Conservation (phyloP, 1,140 invertebrate genomes). For the Eumeta japonica region DNA sequence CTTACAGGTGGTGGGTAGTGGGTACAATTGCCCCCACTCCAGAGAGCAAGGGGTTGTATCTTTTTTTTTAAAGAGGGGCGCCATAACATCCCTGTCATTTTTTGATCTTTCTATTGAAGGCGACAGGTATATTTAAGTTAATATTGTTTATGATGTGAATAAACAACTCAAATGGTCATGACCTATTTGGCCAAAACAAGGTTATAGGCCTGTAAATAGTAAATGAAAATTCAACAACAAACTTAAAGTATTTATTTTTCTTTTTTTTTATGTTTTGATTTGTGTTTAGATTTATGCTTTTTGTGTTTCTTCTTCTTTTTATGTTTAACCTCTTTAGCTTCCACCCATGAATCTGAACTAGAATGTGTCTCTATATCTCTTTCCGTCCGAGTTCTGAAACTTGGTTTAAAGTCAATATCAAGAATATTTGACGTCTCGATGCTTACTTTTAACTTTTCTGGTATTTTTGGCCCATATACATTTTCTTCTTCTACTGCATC, state of each 20-base stretch:
- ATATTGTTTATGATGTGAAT: too few relatives aligned
- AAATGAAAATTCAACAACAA: too few relatives aligned
- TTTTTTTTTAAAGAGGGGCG: too few relatives aligned
- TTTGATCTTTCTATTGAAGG: too few relatives aligned
- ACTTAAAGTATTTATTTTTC: constrained; percentile 22
- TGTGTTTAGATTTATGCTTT: constrained; percentile 44
- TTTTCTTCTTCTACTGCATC: constrained; percentile 13
- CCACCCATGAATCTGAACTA: constrained; percentile 47
- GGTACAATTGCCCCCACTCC: too few relatives aligned
- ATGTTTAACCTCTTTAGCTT: constrained; percentile 32
- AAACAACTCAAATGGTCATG: too few relatives aligned
- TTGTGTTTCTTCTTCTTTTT: constrained; percentile 44
- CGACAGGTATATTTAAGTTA: too few relatives aligned
- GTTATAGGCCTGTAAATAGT: too few relatives aligned
- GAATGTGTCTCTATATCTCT: constrained; percentile 19
- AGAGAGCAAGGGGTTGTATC: too few relatives aligned
- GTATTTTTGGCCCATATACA: constrained; percentile 61
- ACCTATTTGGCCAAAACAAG: too few relatives aligned
- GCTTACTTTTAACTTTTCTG: constrained; percentile 40
- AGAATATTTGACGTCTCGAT: constrained; percentile 2
- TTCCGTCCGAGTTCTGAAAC: constrained; percentile 22
- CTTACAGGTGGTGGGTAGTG: too few relatives aligned
- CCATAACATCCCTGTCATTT: too few relatives aligned
- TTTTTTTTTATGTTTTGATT: constrained; percentile 45
- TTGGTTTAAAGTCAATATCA: constrained; percentile 19